Percentiles rank a stretch among this genome's conserved stretches.
Evolutionary conservation across 2,113 vertebrate genomes (phyloP).

Genomic region (Caloenas nicobarica): DNA sequence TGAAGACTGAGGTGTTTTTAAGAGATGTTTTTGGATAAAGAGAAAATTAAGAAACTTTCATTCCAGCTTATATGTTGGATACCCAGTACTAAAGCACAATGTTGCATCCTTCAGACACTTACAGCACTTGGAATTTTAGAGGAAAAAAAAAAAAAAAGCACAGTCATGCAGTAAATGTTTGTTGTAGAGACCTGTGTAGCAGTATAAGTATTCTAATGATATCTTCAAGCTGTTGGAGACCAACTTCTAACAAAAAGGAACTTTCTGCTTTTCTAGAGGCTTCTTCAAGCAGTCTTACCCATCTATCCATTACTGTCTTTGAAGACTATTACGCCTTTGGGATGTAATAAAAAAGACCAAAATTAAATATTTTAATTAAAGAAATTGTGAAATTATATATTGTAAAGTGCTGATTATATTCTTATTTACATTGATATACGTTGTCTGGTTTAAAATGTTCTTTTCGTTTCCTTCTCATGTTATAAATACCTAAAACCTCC

Average conservation of each 20-base stretch:
- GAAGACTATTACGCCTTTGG: neutral
- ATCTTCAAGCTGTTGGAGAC: neutral
- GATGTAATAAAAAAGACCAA: neutral
- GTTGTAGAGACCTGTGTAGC: neutral
- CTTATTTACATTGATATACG: neutral
- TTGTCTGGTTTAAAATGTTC: neutral
- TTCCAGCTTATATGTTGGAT: neutral
- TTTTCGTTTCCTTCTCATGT: neutral
- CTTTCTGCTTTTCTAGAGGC: neutral
- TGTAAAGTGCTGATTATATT: neutral
- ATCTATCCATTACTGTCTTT: neutral
- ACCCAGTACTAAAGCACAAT: neutral
- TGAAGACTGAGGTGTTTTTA: neutral
- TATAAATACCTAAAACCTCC: neutral
- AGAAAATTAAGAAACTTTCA: neutral
- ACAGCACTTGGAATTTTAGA: neutral
- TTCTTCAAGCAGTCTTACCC: neutral
- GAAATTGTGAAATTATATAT: neutral
- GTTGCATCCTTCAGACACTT: neutral
- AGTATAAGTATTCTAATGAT: neutral
- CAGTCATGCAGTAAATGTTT: neutral
- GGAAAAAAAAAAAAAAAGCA: neutral
- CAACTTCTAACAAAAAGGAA: neutral
- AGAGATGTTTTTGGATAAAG: neutral
- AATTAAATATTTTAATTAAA: neutral